These are phyloP conservation scores for Planiliza haematocheilus DNA, from an alignment of 2,113 vertebrate genomes.

Conservation along the genomic window DNA sequence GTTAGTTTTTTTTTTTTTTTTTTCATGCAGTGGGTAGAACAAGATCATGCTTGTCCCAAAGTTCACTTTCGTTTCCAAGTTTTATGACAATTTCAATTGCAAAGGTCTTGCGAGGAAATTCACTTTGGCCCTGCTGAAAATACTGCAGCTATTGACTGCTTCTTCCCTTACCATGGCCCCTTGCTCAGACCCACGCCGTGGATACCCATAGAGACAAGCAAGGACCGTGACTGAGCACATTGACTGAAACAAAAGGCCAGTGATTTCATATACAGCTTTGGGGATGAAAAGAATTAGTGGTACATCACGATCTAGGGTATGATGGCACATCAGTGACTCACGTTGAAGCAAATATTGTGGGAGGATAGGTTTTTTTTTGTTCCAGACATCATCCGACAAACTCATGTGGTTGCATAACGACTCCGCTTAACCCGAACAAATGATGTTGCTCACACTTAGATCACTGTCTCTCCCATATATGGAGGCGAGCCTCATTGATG, in stretches of 20 bases:
- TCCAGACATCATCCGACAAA: constrained; percentile 49
- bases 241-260: constrained; percentile 55
- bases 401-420: constrained; percentile 60
- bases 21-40: neutral
- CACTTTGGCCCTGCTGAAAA: constrained; percentile 19
- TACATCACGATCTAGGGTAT: constrained; percentile 52
- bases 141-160: constrained; percentile 24
- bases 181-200: constrained; percentile 33
- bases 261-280: constrained; percentile 48
- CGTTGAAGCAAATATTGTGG: constrained; percentile 50
- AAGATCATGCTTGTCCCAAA: neutral
- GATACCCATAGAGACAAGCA: constrained; percentile 45
- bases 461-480: constrained; percentile 39
- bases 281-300: constrained; percentile 56
- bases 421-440: constrained; percentile 57
- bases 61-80: constrained; percentile 27
- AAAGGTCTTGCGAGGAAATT: constrained; percentile 32
- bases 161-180: constrained; percentile 26
- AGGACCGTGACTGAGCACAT: constrained; percentile 45
- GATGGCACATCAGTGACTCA: constrained; percentile 64
- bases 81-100: constrained; percentile 16
- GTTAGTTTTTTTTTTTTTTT: neutral
- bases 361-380: constrained; percentile 45
- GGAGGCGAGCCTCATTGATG: constrained; percentile 39
- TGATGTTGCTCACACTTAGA: constrained; percentile 47